phyloP scores from a whole-genome alignment of 1,140 invertebrate genomes.

The Drosophila novamexicana region DNA sequence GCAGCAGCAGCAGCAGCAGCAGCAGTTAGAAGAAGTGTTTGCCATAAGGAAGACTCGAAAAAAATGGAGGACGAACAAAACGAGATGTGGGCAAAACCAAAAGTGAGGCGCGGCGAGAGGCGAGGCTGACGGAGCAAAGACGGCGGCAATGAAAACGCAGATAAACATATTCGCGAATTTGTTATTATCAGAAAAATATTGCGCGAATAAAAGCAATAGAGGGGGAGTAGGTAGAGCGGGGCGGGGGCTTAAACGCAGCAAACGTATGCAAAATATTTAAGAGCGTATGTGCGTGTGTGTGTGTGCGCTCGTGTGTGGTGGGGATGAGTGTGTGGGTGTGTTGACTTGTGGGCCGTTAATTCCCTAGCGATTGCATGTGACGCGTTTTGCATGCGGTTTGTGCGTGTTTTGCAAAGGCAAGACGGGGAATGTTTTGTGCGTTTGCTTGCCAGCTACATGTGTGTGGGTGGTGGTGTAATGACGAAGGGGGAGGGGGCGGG shows the following conservation, averaged over 20 bases:
- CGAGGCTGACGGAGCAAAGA: slow-evolving; percentile 58
- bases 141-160: slow-evolving; percentile 76
- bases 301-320: not conserved
- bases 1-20: slow-evolving; percentile 3
- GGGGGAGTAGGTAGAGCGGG: not conserved
- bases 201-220: slow-evolving; percentile 66
- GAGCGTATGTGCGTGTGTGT: slow-evolving; percentile 14
- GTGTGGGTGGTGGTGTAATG: not conserved
- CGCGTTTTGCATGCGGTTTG: slow-evolving; percentile 78
- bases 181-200: slow-evolving; percentile 83
- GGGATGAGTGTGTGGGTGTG: not conserved
- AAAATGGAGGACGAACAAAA: slow-evolving; percentile 6
- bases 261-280: slow-evolving; percentile 65
- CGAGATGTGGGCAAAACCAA: not conserved
- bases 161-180: slow-evolving; percentile 83
- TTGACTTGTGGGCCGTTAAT: slow-evolving; percentile 51
- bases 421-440: not conserved
- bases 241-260: slow-evolving; percentile 39
- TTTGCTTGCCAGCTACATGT: slow-evolving; percentile 1
- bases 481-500: not conserved
- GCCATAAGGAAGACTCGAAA: not conserved
- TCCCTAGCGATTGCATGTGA: slow-evolving; percentile 76
- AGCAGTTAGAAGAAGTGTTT: slow-evolving; percentile 10
- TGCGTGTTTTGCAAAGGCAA: slow-evolving; percentile 43
- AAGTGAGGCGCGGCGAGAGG: slow-evolving; percentile 2